Evolutionary conservation across 2,797 vertebrate species (phyloP).

Genomic region (Pelobates cultripes): DNA sequence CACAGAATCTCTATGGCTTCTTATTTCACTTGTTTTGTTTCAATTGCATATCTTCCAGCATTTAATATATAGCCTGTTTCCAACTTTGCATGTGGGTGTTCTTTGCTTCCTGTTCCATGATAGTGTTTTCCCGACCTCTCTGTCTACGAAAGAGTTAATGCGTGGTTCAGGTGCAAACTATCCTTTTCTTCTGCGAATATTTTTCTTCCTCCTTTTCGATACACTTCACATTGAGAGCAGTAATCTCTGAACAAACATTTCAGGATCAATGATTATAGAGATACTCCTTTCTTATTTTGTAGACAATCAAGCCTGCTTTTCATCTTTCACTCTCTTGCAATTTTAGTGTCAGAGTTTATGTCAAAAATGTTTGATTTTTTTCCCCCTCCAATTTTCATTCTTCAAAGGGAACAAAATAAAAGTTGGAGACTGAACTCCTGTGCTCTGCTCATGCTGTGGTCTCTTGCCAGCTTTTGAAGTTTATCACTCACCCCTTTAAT

Average conservation of each 20-base stretch:
- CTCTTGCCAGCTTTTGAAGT: conserved; percentile 88
- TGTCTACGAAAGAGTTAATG: conserved; percentile 17
- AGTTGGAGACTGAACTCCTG: conserved; percentile 78
- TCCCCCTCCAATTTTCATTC: conserved; percentile 88
- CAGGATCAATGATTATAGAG: conserved; percentile 84
- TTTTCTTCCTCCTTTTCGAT: conserved; percentile 72
- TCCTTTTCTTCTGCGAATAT: conserved; percentile 55
- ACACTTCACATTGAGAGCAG: conserved; percentile 74
- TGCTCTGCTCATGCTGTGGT: conserved; percentile 66
- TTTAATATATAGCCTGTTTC: too few relatives aligned
- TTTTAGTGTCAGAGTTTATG: conserved; percentile 77
- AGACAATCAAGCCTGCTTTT: conserved; percentile 87
- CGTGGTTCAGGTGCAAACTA: conserved; percentile 61
- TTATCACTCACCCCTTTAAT: conserved; percentile 82
- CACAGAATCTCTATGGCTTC: too few relatives aligned
- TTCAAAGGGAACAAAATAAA: conserved; percentile 97
- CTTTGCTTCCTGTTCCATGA: neutral
- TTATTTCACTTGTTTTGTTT: too few relatives aligned
- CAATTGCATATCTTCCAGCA: too few relatives aligned
- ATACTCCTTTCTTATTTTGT: conserved; percentile 78
- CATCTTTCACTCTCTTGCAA: conserved; percentile 90
- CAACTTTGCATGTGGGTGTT: neutral
- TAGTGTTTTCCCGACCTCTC: neutral
- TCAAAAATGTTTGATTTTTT: conserved; percentile 78
- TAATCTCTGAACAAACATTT: conserved; percentile 74